Conservation (phyloP, 2,113 vertebrate species). For the Rissa tridactyla region DNA sequence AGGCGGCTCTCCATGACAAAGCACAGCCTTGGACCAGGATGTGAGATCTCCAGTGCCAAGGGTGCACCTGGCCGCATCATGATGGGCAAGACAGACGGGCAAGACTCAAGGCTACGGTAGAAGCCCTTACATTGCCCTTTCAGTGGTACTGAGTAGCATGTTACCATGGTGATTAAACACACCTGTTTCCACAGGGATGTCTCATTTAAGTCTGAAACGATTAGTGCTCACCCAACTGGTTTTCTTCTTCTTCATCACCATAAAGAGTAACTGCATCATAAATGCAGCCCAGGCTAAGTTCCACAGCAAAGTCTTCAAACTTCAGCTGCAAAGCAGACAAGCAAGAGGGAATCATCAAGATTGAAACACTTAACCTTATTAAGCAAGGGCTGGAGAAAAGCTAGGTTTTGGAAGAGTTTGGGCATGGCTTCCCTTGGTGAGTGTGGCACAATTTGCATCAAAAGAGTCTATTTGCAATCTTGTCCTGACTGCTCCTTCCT, state of each 20-base stretch:
- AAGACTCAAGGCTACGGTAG: neutral
- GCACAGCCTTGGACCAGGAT: neutral
- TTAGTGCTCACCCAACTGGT: neutral
- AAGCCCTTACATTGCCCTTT: neutral
- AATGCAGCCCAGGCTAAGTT: neutral
- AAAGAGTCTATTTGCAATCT: neutral
- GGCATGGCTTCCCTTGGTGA: neutral
- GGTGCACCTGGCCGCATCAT: fast-evolving
- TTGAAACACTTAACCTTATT: neutral
- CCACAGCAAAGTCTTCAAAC: slow-evolving; percentile 4
- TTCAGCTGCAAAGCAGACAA: neutral
- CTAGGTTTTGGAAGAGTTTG: neutral
- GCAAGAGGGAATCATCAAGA: neutral
- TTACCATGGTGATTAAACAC: neutral
- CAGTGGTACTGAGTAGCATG: neutral
- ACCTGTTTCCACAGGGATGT: neutral
- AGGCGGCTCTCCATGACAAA: neutral
- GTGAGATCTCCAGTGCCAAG: neutral
- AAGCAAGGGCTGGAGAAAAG: neutral
- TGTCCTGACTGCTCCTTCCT: neutral
- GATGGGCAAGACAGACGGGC: neutral
- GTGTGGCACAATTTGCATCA: neutral
- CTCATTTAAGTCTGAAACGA: neutral
- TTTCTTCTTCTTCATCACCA: neutral
- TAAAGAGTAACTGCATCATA: neutral